Conservation (phyloP, 2,113 vertebrate genomes). For the Alligator sinensis region DNA sequence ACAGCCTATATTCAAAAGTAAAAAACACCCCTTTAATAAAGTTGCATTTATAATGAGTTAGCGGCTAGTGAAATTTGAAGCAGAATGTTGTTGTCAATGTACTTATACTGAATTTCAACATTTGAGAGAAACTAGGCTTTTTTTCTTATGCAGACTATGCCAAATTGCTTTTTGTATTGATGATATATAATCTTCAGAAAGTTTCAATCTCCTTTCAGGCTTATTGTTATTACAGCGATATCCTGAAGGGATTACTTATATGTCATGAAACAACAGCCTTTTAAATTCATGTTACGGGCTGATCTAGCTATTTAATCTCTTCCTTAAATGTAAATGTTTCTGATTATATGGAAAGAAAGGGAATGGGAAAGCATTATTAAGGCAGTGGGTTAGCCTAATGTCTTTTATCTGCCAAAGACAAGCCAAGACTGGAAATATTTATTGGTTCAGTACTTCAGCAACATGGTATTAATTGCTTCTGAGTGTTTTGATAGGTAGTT, state of each 20-base stretch:
- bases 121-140: not conserved
- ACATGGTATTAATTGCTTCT: slow-evolving; percentile 79
- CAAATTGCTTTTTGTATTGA: not conserved
- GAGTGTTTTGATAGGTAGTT: slow-evolving; percentile 81
- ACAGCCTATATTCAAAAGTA: fast-evolving
- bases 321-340: slow-evolving; percentile 41
- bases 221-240: not conserved
- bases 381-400: not conserved
- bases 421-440: slow-evolving; percentile 75
- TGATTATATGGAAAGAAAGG: slow-evolving; percentile 3
- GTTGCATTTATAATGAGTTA: not conserved
- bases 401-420: slow-evolving; percentile 67
- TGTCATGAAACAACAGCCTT: slow-evolving; percentile 11
- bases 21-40: not conserved
- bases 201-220: not conserved
- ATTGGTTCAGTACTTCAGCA: slow-evolving; percentile 73
- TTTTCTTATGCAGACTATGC: not conserved
- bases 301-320: slow-evolving; percentile 25
- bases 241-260: slow-evolving; percentile 16
- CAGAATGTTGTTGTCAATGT: fast-evolving
- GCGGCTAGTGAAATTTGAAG: not conserved
- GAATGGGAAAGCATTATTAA: slow-evolving; percentile 39
- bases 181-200: not conserved
- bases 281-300: slow-evolving; percentile 9
- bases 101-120: fast-evolving